Evolutionary conservation across 2,797 vertebrate genomes (phyloP), one percentile per base, ranked within the genome.

Genomic region (Muraenolepis orangiensis): DNA sequence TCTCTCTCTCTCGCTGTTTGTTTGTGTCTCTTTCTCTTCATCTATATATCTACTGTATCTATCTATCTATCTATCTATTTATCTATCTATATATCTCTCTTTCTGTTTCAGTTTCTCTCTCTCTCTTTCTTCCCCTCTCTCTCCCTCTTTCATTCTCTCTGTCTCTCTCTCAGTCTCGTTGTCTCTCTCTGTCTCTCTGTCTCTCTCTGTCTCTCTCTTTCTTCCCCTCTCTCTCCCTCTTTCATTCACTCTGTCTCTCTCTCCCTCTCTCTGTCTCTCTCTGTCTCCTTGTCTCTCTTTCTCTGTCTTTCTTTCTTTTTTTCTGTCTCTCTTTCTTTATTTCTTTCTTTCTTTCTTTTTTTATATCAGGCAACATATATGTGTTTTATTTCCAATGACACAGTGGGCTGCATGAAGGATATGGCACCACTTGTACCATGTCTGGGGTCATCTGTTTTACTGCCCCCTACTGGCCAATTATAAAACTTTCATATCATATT

Each of bases 341-440:
- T 10, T n/a, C 18, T 57, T 20, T n/a, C 3, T n/a, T 4, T 57
- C 20, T 10, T 12, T 57, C 20, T 57, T 57, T 3, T 57, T 23
- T 57, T 57, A 34, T 34, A 86, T 72, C 77, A 72, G 71, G 73
- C 66, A 75, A 20, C 74, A 66, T 6, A n/a, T 20, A 42, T 0
- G 77, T 57, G 20, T 57, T 57, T 57, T n/a, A 46, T 46, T 46
- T 46, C 42, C 42, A 20, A 18, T 46, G 46, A 51, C 46, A n/a
- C 46, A 51, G 46, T 51, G 46, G 46, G 46, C 46, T 57, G 51
- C 51, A 57, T 23, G 20, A 57, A n/a, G 6, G 18, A 57, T 57
- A 57, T 0, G 51, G 20, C 20, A 51, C 7, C 4, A n/a, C 4
- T 51, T 51, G 18, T n/a, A 51, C 18, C 51, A n/a, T 57, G 4